phyloP scores from a whole-genome alignment of 2,888 invertebrate genomes.

The Acanthosoma haemorrhoidale region DNA sequence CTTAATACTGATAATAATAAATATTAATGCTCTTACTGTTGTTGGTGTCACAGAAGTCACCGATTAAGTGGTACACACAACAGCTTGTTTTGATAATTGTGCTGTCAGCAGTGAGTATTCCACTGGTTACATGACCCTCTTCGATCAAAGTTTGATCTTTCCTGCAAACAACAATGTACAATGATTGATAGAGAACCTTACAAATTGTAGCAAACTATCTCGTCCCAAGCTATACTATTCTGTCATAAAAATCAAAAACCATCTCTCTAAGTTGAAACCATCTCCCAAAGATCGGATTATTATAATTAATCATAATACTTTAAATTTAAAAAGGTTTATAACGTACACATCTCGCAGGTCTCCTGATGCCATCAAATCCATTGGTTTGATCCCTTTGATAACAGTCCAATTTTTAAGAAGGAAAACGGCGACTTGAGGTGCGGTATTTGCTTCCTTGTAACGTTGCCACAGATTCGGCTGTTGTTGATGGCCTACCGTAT shows the following conservation, averaged over 20 bases:
- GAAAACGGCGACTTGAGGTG: not conserved
- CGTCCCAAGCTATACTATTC: too few relatives aligned
- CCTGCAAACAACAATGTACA: too few relatives aligned
- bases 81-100: constrained; percentile 13
- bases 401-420: constrained; percentile 15
- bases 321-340: not conserved
- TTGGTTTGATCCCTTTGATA: not conserved
- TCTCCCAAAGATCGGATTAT: too few relatives aligned
- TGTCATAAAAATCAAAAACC: too few relatives aligned
- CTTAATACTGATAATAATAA: not conserved
- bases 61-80: constrained; percentile 18
- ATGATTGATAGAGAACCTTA: too few relatives aligned
- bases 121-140: not conserved
- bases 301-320: too few relatives aligned
- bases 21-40: not conserved
- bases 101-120: not conserved
- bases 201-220: too few relatives aligned
- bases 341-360: constrained; percentile 6
- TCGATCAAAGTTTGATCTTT: constrained; percentile 1
- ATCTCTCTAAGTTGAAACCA: too few relatives aligned
- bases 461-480: not conserved
- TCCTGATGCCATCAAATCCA: constrained; percentile 6
- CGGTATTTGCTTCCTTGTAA: not conserved
- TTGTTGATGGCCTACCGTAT: not conserved
- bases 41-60: not conserved